Conservation (phyloP, 2,113 vertebrate genomes). For the Pogonocichla stellata region DNA sequence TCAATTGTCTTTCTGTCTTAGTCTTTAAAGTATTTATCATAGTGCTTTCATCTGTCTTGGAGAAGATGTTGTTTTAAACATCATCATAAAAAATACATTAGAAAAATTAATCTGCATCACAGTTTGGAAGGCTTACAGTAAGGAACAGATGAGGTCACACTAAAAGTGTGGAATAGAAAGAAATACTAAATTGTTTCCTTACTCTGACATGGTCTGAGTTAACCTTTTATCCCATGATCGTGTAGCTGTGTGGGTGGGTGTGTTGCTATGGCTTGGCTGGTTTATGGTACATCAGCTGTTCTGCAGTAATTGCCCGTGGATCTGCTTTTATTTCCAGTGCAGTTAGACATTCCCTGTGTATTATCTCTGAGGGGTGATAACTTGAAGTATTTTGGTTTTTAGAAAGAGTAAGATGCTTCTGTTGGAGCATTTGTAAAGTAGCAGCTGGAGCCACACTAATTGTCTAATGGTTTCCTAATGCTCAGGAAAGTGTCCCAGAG, state of each 20-base stretch:
- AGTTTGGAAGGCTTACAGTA: not conserved
- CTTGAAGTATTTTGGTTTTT: not conserved
- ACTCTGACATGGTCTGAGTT: not conserved
- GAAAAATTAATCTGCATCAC: not conserved
- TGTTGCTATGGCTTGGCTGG: not conserved
- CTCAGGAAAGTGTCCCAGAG: not conserved
- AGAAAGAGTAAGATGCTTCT: not conserved
- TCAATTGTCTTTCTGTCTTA: not conserved
- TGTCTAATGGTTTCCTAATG: not conserved
- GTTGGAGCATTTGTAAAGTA: not conserved
- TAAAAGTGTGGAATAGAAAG: not conserved
- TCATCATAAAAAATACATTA: not conserved
- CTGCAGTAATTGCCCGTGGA: not conserved
- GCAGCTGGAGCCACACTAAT: not conserved
- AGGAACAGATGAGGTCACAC: not conserved
- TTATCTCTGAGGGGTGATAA: not conserved
- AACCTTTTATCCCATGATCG: not conserved
- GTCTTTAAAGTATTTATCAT: not conserved
- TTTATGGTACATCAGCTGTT: not conserved
- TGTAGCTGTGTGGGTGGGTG: not conserved
- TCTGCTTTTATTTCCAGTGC: slow-evolving; percentile 21
- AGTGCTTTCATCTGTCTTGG: not conserved
- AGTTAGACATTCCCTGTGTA: not conserved
- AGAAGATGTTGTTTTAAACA: not conserved
- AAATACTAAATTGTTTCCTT: not conserved